A percentile compares a stretch with the other conserved stretches of the same genome.
These are phyloP conservation scores for Sphecodes monilicornis DNA, from an alignment of 2,888 invertebrate genomes.

Conservation along the genomic window DNA sequence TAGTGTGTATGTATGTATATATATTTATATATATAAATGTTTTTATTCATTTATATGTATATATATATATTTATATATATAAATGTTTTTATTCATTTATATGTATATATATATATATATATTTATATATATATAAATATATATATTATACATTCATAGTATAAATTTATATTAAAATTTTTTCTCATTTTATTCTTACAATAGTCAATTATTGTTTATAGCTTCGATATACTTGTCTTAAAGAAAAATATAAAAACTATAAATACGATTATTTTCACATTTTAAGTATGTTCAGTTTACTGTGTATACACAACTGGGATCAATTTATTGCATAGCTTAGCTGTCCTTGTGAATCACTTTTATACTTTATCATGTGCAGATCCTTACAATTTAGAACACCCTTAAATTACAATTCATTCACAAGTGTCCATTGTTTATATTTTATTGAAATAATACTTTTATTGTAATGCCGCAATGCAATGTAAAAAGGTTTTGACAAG, in stretches of 20 bases:
- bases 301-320: slow-evolving; percentile 47
- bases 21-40: not conserved
- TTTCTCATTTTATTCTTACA: not conserved
- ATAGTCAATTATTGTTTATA: not conserved
- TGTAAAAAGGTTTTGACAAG: slow-evolving; percentile 57
- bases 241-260: not conserved
- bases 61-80: too few species aligned
- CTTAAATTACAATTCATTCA: slow-evolving; percentile 14
- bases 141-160: too few species aligned
- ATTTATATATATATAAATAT: not conserved
- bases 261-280: slow-evolving; percentile 28
- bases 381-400: slow-evolving; percentile 29
- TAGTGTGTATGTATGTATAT: not conserved
- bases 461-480: slow-evolving; percentile 33
- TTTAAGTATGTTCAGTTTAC: slow-evolving; percentile 33
- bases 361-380: slow-evolving; percentile 29
- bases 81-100: too few species aligned
- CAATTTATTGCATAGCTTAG: slow-evolving; percentile 57
- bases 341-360: slow-evolving; percentile 48
- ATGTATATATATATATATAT: too few species aligned
- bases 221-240: not conserved
- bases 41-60: too few species aligned
- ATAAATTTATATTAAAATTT: not conserved
- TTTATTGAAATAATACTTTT: slow-evolving; percentile 15
- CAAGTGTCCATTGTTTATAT: slow-evolving; percentile 2